phyloP scores from a whole-genome alignment of 2,113 vertebrate species.

The Syrrhaptes paradoxus region DNA sequence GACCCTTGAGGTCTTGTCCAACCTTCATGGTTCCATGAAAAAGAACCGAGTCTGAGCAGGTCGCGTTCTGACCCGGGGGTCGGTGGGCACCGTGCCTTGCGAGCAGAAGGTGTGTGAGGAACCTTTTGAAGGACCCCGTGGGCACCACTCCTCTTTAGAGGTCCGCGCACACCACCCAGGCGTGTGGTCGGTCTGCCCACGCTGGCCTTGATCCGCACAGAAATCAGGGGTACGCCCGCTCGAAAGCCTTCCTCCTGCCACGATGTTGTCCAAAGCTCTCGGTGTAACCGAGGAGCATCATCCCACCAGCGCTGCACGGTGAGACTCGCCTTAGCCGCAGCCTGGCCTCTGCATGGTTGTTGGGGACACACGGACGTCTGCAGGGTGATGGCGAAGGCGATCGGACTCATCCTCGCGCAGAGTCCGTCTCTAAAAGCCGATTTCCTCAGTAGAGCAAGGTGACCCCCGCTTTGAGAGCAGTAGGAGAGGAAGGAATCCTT shows the following conservation, averaged over 20 bases:
- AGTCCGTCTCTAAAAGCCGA: background rate
- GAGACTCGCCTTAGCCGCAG: background rate
- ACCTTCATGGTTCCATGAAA: background rate
- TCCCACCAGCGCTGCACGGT: background rate
- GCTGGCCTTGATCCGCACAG: fast-evolving
- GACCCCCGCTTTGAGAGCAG: background rate
- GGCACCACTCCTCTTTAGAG: fast-evolving
- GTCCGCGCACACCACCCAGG: background rate
- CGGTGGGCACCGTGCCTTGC: background rate
- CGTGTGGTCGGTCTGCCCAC: background rate
- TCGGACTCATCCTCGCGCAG: fast-evolving
- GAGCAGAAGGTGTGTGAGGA: background rate
- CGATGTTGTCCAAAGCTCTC: fast-evolving
- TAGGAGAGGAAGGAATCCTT: background rate
- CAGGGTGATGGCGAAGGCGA: background rate
- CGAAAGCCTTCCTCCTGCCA: background rate
- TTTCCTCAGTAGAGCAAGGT: background rate
- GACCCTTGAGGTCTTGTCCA: too few species aligned
- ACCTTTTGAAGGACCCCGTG: background rate
- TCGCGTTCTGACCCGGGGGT: fast-evolving
- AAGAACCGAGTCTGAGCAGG: background rate
- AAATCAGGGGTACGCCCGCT: background rate
- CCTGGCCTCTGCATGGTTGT: fast-evolving
- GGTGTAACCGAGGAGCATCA: background rate
- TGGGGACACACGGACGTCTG: fast-evolving